phyloP scores from a whole-genome alignment of 2,113 vertebrate species.

The Thomomys bottae region DNA sequence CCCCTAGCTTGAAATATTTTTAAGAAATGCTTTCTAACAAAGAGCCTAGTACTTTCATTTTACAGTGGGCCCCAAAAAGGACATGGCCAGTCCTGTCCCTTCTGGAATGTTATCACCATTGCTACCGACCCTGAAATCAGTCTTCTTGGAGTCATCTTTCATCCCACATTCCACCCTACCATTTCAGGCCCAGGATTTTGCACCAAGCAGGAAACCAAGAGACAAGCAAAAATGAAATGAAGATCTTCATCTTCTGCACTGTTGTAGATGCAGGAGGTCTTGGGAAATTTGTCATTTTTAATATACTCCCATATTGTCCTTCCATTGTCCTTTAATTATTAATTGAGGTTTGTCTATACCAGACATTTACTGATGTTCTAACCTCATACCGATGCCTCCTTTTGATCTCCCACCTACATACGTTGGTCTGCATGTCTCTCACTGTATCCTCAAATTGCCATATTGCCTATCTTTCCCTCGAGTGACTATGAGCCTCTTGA shows the following conservation, averaged over 20 bases:
- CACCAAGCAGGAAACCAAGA: neutral
- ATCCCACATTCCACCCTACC: neutral
- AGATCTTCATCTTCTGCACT: neutral
- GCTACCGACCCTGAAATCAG: neutral
- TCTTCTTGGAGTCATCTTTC: neutral
- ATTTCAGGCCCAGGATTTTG: neutral
- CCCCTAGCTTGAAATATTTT: no score
- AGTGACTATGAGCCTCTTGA: neutral
- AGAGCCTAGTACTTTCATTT: neutral
- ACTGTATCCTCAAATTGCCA: neutral
- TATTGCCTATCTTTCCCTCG: neutral
- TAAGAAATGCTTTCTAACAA: neutral
- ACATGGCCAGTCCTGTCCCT: neutral
- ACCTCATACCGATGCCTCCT: neutral
- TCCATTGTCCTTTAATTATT: constrained; percentile 39
- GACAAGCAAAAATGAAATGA: neutral
- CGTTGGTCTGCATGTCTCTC: neutral
- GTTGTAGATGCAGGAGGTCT: neutral
- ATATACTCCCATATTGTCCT: neutral
- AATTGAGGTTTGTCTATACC: neutral
- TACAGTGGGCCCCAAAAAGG: neutral
- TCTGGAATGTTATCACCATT: neutral
- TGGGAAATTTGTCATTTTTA: neutral
- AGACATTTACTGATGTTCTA: neutral
- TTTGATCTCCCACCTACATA: neutral